phyloP scores from a whole-genome alignment of 1,140 invertebrate genomes.

The Cardiocondyla obscurior region DNA sequence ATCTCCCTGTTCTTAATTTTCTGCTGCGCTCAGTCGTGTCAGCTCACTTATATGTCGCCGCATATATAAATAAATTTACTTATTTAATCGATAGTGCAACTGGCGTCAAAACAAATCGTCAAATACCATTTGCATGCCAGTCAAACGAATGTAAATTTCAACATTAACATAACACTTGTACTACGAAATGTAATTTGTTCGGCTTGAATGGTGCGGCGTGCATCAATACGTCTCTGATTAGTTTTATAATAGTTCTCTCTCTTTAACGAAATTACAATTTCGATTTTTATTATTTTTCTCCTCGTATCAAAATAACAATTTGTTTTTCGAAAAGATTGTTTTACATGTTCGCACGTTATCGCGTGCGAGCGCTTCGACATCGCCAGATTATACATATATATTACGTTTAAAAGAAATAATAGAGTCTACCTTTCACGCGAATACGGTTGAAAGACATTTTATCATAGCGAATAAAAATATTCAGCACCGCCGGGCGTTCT shows the following conservation, averaged over 20 bases:
- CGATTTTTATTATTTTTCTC: constrained; percentile 1
- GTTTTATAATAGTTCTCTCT: background rate
- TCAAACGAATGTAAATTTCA: constrained; percentile 12
- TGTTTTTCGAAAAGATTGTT: background rate
- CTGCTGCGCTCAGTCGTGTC: background rate
- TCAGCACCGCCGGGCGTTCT: background rate
- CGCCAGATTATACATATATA: background rate
- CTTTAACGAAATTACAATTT: background rate
- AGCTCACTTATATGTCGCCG: background rate
- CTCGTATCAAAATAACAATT: background rate
- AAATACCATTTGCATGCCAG: background rate
- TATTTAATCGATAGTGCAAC: background rate
- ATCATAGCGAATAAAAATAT: constrained; percentile 39
- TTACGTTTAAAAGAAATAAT: background rate
- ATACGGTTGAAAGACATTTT: constrained; percentile 11
- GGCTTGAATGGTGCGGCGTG: background rate
- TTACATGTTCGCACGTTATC: background rate
- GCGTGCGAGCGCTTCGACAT: background rate
- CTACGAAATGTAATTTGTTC: background rate
- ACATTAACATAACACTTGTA: constrained; percentile 43
- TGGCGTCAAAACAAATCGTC: background rate
- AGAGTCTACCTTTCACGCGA: background rate
- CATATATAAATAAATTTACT: constrained; percentile 20
- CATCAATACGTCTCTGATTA: background rate
- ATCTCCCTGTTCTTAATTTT: constrained; percentile 27